Evolutionary conservation across 1,140 invertebrate genomes (phyloP).

Genomic region (Drosophila funebris): DNA sequence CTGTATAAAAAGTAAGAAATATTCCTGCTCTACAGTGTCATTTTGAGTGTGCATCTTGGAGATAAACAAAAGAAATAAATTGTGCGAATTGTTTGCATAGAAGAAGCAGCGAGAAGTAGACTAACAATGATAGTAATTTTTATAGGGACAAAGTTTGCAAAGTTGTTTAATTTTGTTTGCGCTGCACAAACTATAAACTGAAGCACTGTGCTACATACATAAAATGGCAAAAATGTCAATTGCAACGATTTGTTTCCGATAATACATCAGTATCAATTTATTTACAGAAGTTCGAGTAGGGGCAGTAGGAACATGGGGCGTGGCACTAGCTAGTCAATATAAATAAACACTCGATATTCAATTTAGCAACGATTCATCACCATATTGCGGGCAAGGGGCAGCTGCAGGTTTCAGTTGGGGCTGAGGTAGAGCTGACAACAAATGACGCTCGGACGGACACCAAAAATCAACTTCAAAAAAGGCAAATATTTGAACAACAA

Average conservation of each 20-base stretch:
- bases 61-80: conserved; percentile 15
- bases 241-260: conserved; percentile 35
- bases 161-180: conserved; percentile 65
- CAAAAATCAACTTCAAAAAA: conserved; percentile 81
- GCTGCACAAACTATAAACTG: conserved; percentile 55
- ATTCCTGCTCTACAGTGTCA: neutral
- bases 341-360: conserved; percentile 80
- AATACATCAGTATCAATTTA: conserved; percentile 71
- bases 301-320: conserved; percentile 3
- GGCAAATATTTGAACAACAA: conserved; percentile 76
- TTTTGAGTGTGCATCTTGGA: neutral
- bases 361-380: conserved; percentile 73
- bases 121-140: conserved; percentile 49
- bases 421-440: conserved; percentile 66
- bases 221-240: conserved; percentile 17
- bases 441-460: conserved; percentile 71
- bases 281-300: conserved; percentile 22
- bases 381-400: conserved; percentile 43
- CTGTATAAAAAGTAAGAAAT: neutral
- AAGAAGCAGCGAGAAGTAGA: conserved; percentile 27
- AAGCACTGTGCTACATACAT: conserved; percentile 42
- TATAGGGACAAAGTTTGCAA: conserved; percentile 46
- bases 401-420: neutral
- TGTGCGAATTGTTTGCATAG: neutral
- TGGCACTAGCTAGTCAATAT: conserved; percentile 60